Percentiles rank a stretch among this genome's conserved stretches.
Evolutionary conservation across 2,888 invertebrate species (phyloP).

Genomic region (Choreutis nemorana): DNA sequence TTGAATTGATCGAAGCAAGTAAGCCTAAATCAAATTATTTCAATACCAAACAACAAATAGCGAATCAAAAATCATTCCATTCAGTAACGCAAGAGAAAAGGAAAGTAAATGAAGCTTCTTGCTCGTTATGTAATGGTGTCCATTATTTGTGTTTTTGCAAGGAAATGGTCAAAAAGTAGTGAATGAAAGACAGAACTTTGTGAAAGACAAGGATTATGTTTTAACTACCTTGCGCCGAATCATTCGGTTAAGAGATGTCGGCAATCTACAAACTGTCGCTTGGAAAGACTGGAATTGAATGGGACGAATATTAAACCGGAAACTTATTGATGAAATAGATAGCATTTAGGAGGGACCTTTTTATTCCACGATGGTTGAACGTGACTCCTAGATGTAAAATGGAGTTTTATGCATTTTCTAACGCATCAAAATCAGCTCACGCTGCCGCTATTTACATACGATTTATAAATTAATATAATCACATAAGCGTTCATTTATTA

Average conservation of each 20-base stretch:
- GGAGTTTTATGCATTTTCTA: neutral
- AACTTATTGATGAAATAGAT: neutral
- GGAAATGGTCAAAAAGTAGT: slow-evolving; percentile 4
- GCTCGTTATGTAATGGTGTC: slow-evolving; percentile 7
- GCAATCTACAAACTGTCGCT: no score
- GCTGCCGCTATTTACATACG: neutral
- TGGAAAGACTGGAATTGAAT: neutral
- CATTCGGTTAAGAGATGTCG: no score
- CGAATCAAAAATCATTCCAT: slow-evolving; percentile 7
- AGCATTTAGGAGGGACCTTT: neutral
- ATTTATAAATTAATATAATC: neutral
- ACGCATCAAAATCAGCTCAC: neutral
- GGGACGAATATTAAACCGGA: neutral
- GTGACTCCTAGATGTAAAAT: neutral
- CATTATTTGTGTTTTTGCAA: slow-evolving; percentile 10
- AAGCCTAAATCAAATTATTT: neutral
- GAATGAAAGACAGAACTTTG: slow-evolving; percentile 8
- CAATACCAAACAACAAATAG: neutral
- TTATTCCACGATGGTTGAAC: neutral
- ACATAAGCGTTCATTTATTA: no score
- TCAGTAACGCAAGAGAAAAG: slow-evolving; percentile 3
- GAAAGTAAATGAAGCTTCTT: neutral
- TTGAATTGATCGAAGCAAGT: slow-evolving; percentile 8
- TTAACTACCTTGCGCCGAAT: slow-evolving; percentile 9
- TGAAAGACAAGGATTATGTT: slow-evolving; percentile 9